Base-by-base conservation (phyloP, 2,888 invertebrate genomes). In the Sceliomorpha sp. region DNA sequence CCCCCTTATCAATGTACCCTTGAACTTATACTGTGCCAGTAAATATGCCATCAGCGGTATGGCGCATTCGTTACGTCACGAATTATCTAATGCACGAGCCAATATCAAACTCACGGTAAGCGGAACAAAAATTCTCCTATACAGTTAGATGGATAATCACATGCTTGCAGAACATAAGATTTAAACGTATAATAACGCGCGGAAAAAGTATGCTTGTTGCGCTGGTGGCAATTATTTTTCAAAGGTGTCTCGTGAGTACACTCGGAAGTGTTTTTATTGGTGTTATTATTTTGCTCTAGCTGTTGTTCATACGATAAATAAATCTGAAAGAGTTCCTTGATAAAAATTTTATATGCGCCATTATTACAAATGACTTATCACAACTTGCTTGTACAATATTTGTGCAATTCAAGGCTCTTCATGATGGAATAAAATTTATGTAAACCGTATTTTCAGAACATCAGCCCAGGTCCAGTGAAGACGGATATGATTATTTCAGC, bases 21-120 rank as follows among this genome's bases (percentile, higher is more conserved):
- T 84, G 3, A 86, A 81, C 55, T 45, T 91, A 67, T 91, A 91
- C 77, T 74, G 87, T n/a, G 89, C 90, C 0, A 90, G 90, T 14
- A 91, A 91, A 79, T 89, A 87, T 74, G 91, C 90, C 1, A 85
- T 91, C 0, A 89, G 88, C 1, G 90, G 89, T 0, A 77, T 91
- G 42, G 86, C 89, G 0, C 89, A 89, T 48, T 89, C 89, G 1
- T 68, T 91, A 3, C 81, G 90, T n/a, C 84, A 88, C 67, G 91
- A 91, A 76, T 75, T 91, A 7, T 73, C 80, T 1, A 77, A 72
- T 0, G 72, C 74, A 1, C 83, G 85, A 5, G 73, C 86, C n/a
- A 82, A 85, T 39, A 88, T 90, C 17, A 88, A 89, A 73, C 68
- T 89, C 1, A 85, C 89, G 50, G 89, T 89, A 73, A 76, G 83